These are phyloP conservation scores for Thereuonema tuberculata DNA, from an alignment of 1,140 invertebrate genomes.

Conservation along the genomic window DNA sequence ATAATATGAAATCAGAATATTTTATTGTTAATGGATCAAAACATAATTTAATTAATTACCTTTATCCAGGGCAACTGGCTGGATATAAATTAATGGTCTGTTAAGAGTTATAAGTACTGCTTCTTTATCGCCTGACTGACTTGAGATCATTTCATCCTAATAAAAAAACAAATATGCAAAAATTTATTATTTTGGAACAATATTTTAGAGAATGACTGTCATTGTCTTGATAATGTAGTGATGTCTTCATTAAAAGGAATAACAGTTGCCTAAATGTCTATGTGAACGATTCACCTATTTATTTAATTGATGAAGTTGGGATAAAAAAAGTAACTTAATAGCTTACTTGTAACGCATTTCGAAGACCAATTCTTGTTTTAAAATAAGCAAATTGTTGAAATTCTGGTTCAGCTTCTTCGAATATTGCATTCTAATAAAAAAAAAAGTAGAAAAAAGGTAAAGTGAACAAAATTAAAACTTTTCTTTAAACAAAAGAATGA, in stretches of 20 bases:
- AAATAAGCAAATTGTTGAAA: constrained; percentile 96
- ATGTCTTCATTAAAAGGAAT: neutral
- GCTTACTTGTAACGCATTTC: constrained; percentile 36
- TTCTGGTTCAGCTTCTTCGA: constrained; percentile 91
- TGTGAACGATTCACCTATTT: no score
- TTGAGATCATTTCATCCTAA: constrained; percentile 74
- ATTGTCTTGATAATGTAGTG: constrained; percentile 3
- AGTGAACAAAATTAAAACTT: neutral
- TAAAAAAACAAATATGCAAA: constrained; percentile 61
- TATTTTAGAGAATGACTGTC: neutral
- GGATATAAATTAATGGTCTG: constrained; percentile 82
- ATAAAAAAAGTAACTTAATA: no score
- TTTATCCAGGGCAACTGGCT: constrained; percentile 89
- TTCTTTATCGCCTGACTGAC: constrained; percentile 60
- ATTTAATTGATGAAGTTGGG: no score
- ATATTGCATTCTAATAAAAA: constrained; percentile 59
- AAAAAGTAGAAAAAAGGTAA: neutral
- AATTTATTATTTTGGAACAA: no score
- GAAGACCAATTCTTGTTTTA: constrained; percentile 66
- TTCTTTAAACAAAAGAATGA: neutral
- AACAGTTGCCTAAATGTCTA: no score
- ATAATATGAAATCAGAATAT: no score
- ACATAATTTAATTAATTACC: constrained; percentile 9
- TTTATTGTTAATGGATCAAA: constrained; percentile 4
- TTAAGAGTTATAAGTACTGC: constrained; percentile 82